Evolutionary conservation across 2,113 vertebrate species (phyloP), one percentile per base, ranked within the genome.

Genomic region (Micromys minutus): DNA sequence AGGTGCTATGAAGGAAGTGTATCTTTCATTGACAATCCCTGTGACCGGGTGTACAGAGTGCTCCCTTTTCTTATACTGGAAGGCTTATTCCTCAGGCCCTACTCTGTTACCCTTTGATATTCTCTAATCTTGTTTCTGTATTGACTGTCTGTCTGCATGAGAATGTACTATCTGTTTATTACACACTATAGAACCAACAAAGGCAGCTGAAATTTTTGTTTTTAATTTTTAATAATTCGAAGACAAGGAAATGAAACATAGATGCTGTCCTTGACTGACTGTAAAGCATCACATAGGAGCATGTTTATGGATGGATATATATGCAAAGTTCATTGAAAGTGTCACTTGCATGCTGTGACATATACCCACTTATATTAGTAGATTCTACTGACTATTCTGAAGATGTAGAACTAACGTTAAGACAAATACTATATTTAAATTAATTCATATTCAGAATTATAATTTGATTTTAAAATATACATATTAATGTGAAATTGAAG

Each of bases 171-270:
- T 98, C 98, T 98, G 97, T 96, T 97, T 98, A 97, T 95, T 98
- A 97, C 69, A 97, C 95, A 97, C 97, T 98, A 98, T 98, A 97
- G 98, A 98, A 97, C 98, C 98, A 98, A 98, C 92, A 95, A 98
- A 95, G 91, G 97, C 96, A 98, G 97, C 97, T 98, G 31, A 72
- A 79, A 94, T 93, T 96, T 96, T 74, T 93, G 97, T 98, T 98
- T 98, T 90, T 97, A 97, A 97, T 97, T 97, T 98, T 97, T 97
- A 95, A 96, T 97, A 97, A 98, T 97, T 97, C 97, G 97, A 76
- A 98, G 96, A 93, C 93, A 94, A 91, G 90, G 80, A 94, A 96
- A 95, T 96, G 95, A 96, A 97, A 94, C 95, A 97, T 79, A 81
- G 81, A 86, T 96, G 96, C 90, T 90, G 76, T 90, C 31, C 0